phyloP scores from a whole-genome alignment of 2,113 vertebrate species.

The Alligator sinensis region DNA sequence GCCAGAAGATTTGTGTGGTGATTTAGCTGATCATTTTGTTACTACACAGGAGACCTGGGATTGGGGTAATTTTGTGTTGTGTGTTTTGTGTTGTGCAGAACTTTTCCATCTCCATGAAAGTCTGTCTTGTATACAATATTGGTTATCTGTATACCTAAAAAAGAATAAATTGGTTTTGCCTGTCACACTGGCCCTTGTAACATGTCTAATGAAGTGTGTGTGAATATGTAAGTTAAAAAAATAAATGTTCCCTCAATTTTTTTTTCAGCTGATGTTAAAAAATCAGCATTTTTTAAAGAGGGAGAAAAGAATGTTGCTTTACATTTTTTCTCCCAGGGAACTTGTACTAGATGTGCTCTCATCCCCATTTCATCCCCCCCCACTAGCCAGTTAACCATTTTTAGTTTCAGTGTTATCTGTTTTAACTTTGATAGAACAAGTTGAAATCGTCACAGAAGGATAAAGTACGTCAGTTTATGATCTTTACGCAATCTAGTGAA shows the following conservation, averaged over 20 bases:
- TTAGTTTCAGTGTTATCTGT: slow-evolving; percentile 46
- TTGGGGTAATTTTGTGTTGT: not conserved
- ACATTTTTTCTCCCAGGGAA: not conserved
- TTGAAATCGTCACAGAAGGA: slow-evolving; percentile 99
- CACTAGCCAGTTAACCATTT: not conserved
- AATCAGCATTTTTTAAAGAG: not conserved
- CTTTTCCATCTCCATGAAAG: too few species aligned
- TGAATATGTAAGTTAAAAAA: not conserved
- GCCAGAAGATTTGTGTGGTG: not conserved
- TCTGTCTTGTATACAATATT: not conserved
- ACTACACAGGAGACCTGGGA: not conserved
- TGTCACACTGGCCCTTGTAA: too few species aligned
- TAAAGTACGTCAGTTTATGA: slow-evolving; percentile 99
- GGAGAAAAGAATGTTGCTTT: not conserved
- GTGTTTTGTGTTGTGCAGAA: too few species aligned
- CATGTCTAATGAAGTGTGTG: too few species aligned
- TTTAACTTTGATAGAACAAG: slow-evolving; percentile 90
- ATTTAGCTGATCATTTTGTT: not conserved
- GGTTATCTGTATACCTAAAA: not conserved
- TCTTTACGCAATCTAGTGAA: slow-evolving; percentile 98
- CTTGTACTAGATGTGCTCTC: not conserved
- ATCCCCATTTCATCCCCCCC: too few species aligned
- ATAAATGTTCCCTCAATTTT: not conserved
- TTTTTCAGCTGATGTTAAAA: not conserved
- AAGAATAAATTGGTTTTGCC: not conserved